Conservation (phyloP, 2,888 invertebrate species). For the Platerodrilus igneus region DNA sequence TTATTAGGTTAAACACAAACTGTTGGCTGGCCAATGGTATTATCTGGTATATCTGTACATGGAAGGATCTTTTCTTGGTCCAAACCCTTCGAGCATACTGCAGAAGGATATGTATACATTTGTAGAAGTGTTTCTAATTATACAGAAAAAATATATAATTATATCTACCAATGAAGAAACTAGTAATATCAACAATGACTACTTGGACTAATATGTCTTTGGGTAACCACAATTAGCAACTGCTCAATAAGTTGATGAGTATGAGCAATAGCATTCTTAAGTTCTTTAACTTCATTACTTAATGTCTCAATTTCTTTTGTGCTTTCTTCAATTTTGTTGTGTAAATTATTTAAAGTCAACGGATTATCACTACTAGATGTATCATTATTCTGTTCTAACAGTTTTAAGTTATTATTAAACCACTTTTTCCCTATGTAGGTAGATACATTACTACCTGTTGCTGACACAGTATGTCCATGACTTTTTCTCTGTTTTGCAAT, state of each 20-base stretch:
- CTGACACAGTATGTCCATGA: conserved; percentile 64
- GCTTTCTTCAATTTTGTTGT: conserved; percentile 63
- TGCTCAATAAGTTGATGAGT: conserved; percentile 48
- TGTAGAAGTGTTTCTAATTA: no score
- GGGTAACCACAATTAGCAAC: conserved; percentile 36
- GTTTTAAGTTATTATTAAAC: conserved; percentile 64
- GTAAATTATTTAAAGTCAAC: conserved; percentile 55
- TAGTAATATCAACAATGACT: not conserved
- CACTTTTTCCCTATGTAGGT: conserved; percentile 61
- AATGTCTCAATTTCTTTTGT: conserved; percentile 63
- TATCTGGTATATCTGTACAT: no score
- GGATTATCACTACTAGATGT: conserved; percentile 39
- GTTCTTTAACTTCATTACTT: conserved; percentile 64
- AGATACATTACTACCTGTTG: conserved; percentile 59
- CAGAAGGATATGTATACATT: no score
- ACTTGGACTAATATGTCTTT: conserved; percentile 14
- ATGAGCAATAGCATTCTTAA: conserved; percentile 52
- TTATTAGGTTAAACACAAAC: no score
- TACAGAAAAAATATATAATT: no score
- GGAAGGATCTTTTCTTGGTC: no score
- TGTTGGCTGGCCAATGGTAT: no score
- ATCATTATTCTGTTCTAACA: conserved; percentile 42
- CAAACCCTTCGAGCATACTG: no score
- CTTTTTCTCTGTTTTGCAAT: conserved; percentile 73
- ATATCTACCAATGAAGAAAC: no score